Conservation (phyloP, 2,888 invertebrate genomes). For the Emmelina monodactyla region DNA sequence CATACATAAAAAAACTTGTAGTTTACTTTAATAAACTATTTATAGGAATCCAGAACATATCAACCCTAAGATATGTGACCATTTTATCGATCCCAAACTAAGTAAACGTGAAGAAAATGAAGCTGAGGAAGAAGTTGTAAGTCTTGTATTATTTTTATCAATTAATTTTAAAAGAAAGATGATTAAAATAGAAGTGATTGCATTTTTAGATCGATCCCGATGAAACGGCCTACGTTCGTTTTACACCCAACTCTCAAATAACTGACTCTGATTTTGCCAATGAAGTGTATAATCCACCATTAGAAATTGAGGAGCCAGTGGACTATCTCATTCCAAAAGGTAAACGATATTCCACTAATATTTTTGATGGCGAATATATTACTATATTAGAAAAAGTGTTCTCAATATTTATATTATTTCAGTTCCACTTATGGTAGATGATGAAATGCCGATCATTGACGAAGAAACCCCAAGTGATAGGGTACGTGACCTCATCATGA, state of each 20-base stretch:
- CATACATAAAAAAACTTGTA: too few relatives aligned
- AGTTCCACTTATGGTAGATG: constrained; percentile 15
- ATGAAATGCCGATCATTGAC: constrained; percentile 20
- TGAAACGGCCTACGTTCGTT: constrained; percentile 81
- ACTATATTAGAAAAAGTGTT: background rate
- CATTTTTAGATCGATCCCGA: constrained; percentile 64
- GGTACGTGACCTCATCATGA: constrained; percentile 27
- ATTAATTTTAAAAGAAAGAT: constrained; percentile 3
- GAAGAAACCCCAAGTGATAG: constrained; percentile 44
- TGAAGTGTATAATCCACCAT: constrained; percentile 79
- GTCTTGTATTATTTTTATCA: constrained; percentile 12
- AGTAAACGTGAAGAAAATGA: constrained; percentile 25
- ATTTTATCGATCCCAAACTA: constrained; percentile 45
- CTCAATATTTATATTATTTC: background rate
- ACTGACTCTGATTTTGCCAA: constrained; percentile 78
- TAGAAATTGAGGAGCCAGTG: constrained; percentile 48
- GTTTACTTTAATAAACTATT: too few relatives aligned
- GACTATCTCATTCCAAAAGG: constrained; percentile 36
- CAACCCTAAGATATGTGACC: constrained; percentile 48
- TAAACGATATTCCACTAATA: constrained; percentile 15
- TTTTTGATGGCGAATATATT: background rate
- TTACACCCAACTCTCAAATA: constrained; percentile 71
- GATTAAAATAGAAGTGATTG: background rate
- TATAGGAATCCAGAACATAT: constrained; percentile 41
- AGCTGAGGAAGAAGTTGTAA: constrained; percentile 27